phyloP scores from a whole-genome alignment of 2,113 vertebrate species.

The Varanus komodoensis region DNA sequence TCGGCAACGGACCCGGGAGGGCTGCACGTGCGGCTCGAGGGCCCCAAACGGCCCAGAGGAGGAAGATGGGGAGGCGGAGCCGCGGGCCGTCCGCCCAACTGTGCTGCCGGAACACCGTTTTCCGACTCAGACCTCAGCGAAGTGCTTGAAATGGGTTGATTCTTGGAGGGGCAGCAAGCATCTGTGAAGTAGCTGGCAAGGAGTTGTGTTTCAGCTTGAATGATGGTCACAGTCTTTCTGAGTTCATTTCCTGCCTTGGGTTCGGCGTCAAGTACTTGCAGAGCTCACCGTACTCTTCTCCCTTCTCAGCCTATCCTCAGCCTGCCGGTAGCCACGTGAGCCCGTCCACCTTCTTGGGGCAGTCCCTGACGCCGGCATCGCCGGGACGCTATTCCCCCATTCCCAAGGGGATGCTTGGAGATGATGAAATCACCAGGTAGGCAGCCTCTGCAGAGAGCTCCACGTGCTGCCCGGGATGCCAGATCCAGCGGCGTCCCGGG shows the following conservation, averaged over 20 bases:
- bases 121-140: not conserved
- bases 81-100: not conserved
- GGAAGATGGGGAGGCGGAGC: not conserved
- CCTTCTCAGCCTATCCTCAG: constrained; percentile 86
- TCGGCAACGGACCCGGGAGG: not conserved
- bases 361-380: constrained; percentile 82
- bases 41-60: not conserved
- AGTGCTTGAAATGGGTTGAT: not conserved
- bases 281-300: constrained; percentile 18
- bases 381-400: constrained; percentile 89
- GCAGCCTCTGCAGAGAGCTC: not conserved
- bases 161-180: not conserved
- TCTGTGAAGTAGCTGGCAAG: not conserved
- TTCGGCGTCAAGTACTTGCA: not conserved
- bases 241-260: not conserved
- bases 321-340: constrained; percentile 94
- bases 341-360: constrained; percentile 85
- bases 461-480: not conserved
- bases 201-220: not conserved
- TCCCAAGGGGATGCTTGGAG: constrained; percentile 88
- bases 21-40: too few species aligned
- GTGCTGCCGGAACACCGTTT: too few species aligned
- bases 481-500: too few species aligned
- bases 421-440: constrained; percentile 93
- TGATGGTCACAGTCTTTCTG: not conserved